phyloP scores from a whole-genome alignment of 2,113 vertebrate species.

The Entomyzon cyanotis region DNA sequence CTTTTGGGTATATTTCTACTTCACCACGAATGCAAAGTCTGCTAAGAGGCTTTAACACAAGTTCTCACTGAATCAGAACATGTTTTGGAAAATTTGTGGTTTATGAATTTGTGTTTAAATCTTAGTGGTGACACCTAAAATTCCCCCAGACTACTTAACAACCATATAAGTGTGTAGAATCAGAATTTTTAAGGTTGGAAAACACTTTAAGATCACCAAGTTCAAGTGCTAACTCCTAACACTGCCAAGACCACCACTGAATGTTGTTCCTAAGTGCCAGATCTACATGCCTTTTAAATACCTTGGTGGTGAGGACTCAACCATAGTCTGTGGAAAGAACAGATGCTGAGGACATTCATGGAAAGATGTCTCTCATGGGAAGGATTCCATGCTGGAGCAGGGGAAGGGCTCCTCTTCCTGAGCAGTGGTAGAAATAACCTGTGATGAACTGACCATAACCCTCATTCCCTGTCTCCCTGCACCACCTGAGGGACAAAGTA shows the following conservation, averaged over 20 bases:
- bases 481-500: not conserved
- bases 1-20: not conserved
- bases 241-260: not conserved
- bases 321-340: not conserved
- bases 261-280: not conserved
- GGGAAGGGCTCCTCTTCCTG: not conserved
- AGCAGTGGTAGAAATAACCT: not conserved
- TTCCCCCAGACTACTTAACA: not conserved
- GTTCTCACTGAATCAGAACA: not conserved
- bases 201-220: not conserved
- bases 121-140: not conserved
- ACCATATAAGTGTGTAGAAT: not conserved
- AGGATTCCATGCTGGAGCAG: not conserved
- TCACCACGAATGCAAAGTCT: not conserved
- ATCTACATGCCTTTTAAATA: not conserved
- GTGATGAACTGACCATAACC: not conserved
- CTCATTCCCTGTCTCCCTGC: not conserved
- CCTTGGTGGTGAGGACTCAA: rapidly evolving
- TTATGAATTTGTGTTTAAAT: not conserved
- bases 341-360: not conserved
- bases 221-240: not conserved
- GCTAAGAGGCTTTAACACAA: not conserved
- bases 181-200: not conserved
- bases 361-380: no score
- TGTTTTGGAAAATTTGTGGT: not conserved